phyloP scores from a whole-genome alignment of 2,113 vertebrate species.

The Triplophysa rosa region DNA sequence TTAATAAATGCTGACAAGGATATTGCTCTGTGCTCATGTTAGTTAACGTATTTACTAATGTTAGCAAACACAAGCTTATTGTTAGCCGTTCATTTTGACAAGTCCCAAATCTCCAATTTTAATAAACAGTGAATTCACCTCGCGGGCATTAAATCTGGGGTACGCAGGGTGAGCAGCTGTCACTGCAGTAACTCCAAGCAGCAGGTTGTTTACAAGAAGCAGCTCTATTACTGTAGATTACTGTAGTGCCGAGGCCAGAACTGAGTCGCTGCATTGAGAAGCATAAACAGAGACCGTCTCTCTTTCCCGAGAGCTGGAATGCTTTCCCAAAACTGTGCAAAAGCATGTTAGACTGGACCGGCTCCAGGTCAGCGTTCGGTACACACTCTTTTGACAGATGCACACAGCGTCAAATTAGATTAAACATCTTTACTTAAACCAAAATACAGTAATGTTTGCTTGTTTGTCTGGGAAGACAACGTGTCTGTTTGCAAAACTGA shows the following conservation, averaged over 20 bases:
- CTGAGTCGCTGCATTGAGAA: background rate
- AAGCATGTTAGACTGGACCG: background rate
- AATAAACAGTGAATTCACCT: no score
- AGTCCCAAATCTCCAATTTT: no score
- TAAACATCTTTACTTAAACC: conserved; percentile 27
- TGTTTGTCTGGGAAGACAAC: conserved; percentile 25
- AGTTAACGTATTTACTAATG: no score
- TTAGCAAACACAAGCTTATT: no score
- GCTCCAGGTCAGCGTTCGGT: conserved; percentile 6
- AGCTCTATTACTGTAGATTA: conserved; percentile 24
- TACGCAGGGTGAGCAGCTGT: background rate
- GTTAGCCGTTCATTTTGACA: no score
- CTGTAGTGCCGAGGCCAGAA: background rate
- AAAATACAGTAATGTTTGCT: conserved; percentile 10
- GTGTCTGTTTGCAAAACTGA: background rate
- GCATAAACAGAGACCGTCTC: conserved; percentile 36
- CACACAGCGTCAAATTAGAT: background rate
- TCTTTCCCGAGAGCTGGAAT: conserved; percentile 37
- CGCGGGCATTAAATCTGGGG: background rate
- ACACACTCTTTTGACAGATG: background rate
- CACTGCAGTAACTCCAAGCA: background rate
- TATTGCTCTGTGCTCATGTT: no score
- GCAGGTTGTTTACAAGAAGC: conserved; percentile 21
- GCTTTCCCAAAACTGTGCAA: conserved; percentile 17
- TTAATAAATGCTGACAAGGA: no score